These are phyloP conservation scores for Sycophila sp. DNA, from an alignment of 1,140 invertebrate species.

Conservation along the genomic window DNA sequence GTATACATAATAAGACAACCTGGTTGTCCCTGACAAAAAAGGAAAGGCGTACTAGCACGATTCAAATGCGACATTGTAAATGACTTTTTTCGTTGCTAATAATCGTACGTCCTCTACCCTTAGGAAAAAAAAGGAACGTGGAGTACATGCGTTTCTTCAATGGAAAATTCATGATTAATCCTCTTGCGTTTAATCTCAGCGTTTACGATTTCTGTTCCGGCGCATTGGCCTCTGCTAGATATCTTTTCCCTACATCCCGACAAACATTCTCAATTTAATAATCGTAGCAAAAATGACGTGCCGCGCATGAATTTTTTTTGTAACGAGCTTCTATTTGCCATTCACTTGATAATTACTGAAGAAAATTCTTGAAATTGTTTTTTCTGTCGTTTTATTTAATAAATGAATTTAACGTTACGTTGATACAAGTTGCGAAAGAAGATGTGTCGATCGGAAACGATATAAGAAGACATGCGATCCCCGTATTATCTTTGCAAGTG, in stretches of 20 bases:
- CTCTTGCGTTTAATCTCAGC: conserved; percentile 3
- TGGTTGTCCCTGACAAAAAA: not conserved
- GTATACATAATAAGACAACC: not conserved
- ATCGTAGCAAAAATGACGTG: too few species aligned
- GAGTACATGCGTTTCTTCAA: conserved; percentile 16
- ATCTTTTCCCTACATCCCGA: conserved; percentile 56
- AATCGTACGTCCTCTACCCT: conserved; percentile 3
- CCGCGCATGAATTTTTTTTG: too few species aligned
- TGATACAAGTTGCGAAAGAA: too few species aligned
- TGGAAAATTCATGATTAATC: conserved; percentile 12
- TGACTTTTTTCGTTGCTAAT: not conserved
- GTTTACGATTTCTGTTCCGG: conserved; percentile 52
- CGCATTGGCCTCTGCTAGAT: conserved; percentile 47
- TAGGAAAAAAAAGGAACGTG: not conserved
- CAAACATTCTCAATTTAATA: conserved; percentile 53
- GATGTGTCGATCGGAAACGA: too few species aligned
- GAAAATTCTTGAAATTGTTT: too few species aligned
- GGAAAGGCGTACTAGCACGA: too few species aligned
- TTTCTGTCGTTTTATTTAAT: too few species aligned
- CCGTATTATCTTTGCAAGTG: too few species aligned
- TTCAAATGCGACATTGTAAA: too few species aligned
- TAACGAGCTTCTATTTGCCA: conserved; percentile 9
- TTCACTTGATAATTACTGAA: too few species aligned
- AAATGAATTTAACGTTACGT: too few species aligned
- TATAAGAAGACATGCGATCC: too few species aligned